Evolutionary conservation across 2,797 vertebrate species (phyloP), one percentile per base, ranked within the genome.

Genomic region (Pogonophryne albipinna): DNA sequence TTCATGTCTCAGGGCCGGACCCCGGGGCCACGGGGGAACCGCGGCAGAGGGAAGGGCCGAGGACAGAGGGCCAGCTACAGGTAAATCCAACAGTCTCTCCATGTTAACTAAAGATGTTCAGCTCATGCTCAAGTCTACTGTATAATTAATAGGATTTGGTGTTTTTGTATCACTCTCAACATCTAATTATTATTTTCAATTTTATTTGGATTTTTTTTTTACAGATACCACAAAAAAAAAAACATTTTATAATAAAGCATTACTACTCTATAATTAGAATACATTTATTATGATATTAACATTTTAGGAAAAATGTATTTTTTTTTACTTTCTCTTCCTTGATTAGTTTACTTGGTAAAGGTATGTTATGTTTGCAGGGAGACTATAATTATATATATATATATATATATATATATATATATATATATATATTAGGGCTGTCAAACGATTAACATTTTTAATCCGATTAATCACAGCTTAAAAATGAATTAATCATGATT

Each of bases 31-130:
- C 87, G 88, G 46, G 93, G 93, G 8, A 92, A 94, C 7, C 92
- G 91, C 49, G 88, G 84, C 70, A 83, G 86, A 61, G 95, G 92
- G 3, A 86, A 66, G 63, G 90, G 93, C 23, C 82, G 88, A 59
- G 92, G 91, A 50, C 94, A 92, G 89, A 95, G 87, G 66, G 95
- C 92, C 1, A 93, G 94, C 77, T 98, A 98, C 94, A 98, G 97
- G 97, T 98, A 56, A 46, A 17, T 50, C 19, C 16, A n/a, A 20
- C n/a, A 15, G 44, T 44, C 42, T 17, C 14, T 56, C 42, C 16
- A 46, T 8, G n/a, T 20, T 1, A 1, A 17, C 17, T 8, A 4
- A 17, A 31, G 20, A 31, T n/a, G 10, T 20, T 61, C 50, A 3
- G 44, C 11, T 49, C 23, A 62, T 13, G 23, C 15, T 27, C 6